Evolutionary conservation across 2,888 invertebrate genomes (phyloP), one percentile per base, ranked within the genome.

Genomic region (Allygus modestus): DNA sequence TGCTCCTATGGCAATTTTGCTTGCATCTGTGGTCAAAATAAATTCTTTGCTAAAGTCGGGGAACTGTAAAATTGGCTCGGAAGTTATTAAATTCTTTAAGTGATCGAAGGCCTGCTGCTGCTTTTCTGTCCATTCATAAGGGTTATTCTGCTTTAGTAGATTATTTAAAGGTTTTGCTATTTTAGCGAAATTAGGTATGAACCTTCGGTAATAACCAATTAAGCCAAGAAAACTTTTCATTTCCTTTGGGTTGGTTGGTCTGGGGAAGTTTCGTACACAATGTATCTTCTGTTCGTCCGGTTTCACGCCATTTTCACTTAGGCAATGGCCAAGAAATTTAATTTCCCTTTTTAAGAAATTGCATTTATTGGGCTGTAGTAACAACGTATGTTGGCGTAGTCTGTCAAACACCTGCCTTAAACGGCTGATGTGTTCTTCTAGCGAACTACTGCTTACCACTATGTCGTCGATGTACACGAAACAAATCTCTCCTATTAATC

Each of bases 401-500:
- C 41, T 84, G 12, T 41, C 23, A 43, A 77, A 83, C 23, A 85
- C 83, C 15, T 58, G 26, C 37, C 4, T 4, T 12, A 85, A 23
- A 17, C n/a, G 17, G 20, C n/a, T n/a, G 2, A 20, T 12, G 26
- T 83, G 82, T 11, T 71, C 51, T 41, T 85, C 75, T 23, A 85
- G 69, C 12, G 51, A 41, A 17, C 26, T 23, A 31, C 43, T 37
- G 20, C 28, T 37, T 0, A 77, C n/a, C 17, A 85, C 58, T 1
- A 85, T 79, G 37, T 85, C 85, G 51, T 77, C 85, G 26, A 84
- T 20, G 71, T 81, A 81, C 12, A 81, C 82, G 20, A 54, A 75
- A 37, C 75, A 73, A n/a, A n/a, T 33, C 11, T 79, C 51, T 33
- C 83, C 86, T 37, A 85, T 87, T 33, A 89, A 81, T 33, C 87